Percentiles rank a stretch among this genome's conserved stretches.
Evolutionary conservation across 2,888 invertebrate species (phyloP).

Genomic region (Scrobipalpa costella): DNA sequence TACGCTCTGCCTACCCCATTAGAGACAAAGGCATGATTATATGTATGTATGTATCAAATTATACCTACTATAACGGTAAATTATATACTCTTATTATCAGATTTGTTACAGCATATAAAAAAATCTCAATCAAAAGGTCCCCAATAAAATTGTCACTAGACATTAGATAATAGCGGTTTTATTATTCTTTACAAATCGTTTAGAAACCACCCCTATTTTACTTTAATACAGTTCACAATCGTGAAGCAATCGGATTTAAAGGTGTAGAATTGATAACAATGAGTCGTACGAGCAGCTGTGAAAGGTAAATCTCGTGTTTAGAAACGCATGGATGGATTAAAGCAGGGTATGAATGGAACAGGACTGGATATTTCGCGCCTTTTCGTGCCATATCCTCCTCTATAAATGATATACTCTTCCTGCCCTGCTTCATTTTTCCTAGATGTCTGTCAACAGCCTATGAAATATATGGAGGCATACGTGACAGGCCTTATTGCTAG

Average conservation of each 20-base stretch:
- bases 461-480: too few species aligned
- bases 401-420: too few species aligned
- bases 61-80: too few species aligned
- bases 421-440: too few species aligned
- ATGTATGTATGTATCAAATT: too few species aligned
- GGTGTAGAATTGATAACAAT: constrained; percentile 21
- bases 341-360: neutral
- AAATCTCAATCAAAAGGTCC: constrained; percentile 34
- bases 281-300: constrained; percentile 24
- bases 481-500: too few species aligned
- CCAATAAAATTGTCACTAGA: constrained; percentile 55
- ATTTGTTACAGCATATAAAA: neutral
- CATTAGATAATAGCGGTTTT: constrained; percentile 51
- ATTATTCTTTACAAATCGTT: constrained; percentile 10
- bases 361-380: neutral
- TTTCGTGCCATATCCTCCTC: neutral
- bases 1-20: too few species aligned
- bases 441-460: too few species aligned
- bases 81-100: neutral
- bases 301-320: constrained; percentile 12
- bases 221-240: neutral
- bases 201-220: neutral
- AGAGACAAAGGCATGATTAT: too few species aligned
- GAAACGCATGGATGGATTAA: neutral
- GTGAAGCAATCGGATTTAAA: neutral